Evolutionary conservation across 2,797 vertebrate species (phyloP), one percentile per base, ranked within the genome.

Genomic region (Sebastes iracundus): DNA sequence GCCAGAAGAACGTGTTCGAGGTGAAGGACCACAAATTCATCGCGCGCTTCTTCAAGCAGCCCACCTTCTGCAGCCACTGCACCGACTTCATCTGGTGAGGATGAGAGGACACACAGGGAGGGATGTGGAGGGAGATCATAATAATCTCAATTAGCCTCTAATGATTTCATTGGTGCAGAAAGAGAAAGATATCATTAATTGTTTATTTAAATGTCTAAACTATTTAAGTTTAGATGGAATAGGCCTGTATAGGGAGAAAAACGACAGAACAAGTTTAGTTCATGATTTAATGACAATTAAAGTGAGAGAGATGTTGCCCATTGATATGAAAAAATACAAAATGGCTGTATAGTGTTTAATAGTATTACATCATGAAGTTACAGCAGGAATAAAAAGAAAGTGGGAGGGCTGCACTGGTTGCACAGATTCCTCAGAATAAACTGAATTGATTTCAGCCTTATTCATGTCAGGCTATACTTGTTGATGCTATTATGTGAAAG

Each of bases 1-100:
- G 97, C 63, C 98, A 99, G 96, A 99, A 99, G 95, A 98, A 98
- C 92, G 97, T 98, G 83, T 97, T 97, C 91, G 97, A 98, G 89
- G 97, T 98, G 93, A 99, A 98, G 95, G 92, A 97, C 93, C 97
- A 98, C 95, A 97, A 97, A 88, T 98, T 99, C 96, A 98, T 95
- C 82, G 97, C 97, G 72, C 96, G 97, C 87, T 97, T 98, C 96
- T 98, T 98, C 97, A 98, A 97, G 95, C 97, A 98, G 93, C 97
- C 97, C 70, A 97, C 97, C 81, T 98, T 98, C 96, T 98, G 97
- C 96, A 98, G 97, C 96, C 97, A 98, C 96, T 98, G 98, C 95
- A 98, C 97, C 86, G 97, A 98, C 97, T 99, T 98, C 95, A 98
- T 99, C 95, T 98, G 97, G 97, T 98, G 96, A 97, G 42, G 42